Percentiles rank a stretch among this genome's conserved stretches.
phyloP scores from a whole-genome alignment of 53 echinoderm and acorn worm species.

The Echinometra lucunter region DNA sequence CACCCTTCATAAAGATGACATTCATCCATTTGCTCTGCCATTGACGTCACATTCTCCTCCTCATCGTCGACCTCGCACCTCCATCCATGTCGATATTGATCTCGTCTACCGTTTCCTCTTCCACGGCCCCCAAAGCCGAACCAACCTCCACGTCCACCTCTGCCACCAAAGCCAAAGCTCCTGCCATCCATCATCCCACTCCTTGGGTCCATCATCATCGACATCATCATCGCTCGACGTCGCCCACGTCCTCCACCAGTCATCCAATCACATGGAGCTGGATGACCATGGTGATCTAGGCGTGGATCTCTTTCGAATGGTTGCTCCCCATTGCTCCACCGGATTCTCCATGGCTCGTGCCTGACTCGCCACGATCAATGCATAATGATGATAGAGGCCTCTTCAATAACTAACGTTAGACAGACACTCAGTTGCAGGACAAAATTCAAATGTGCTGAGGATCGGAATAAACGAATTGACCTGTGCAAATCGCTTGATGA shows the following conservation, averaged over 20 bases:
- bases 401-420: neutral
- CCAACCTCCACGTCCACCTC: neutral
- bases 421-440: neutral
- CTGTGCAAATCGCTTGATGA: neutral
- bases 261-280: conserved; percentile 10
- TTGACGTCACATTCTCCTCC: neutral
- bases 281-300: neutral
- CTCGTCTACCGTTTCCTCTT: neutral
- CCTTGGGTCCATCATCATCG: neutral
- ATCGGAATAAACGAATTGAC: too few relatives aligned
- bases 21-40: neutral
- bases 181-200: neutral
- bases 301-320: neutral
- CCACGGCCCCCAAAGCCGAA: neutral
- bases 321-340: neutral
- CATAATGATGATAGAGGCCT: neutral
- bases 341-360: neutral
- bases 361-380: neutral
- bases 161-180: neutral
- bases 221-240: neutral
- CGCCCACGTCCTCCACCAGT: conserved; percentile 32
- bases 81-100: neutral
- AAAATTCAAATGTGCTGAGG: too few relatives aligned
- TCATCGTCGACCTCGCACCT: conserved; percentile 10
- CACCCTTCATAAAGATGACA: conserved; percentile 16